Evolutionary conservation across 1,140 invertebrate genomes (phyloP).

Genomic region (Anthonomus grandis): DNA sequence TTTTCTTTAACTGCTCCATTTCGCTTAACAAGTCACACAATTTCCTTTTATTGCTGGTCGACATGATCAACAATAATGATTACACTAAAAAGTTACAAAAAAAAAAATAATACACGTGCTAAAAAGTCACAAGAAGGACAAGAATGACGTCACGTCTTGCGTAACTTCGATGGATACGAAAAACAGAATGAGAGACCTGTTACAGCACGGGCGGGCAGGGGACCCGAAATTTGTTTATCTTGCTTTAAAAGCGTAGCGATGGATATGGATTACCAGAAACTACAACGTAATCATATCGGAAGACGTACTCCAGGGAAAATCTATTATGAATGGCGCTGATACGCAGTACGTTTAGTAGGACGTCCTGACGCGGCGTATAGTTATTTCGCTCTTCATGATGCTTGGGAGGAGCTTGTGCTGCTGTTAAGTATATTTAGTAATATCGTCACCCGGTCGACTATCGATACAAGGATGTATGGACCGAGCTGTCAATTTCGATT

Average conservation of each 20-base stretch:
- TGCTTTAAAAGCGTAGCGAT: not conserved
- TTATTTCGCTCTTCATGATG: too few relatives aligned
- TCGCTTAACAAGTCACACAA: not conserved
- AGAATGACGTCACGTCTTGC: not conserved
- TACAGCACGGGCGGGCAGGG: not conserved
- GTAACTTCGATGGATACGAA: not conserved
- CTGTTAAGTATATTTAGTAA: too few relatives aligned
- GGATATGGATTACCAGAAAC: not conserved
- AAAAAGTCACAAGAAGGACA: too few relatives aligned
- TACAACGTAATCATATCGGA: not conserved
- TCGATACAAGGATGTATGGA: too few relatives aligned
- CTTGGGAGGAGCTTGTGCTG: too few relatives aligned
- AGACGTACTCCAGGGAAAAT: constrained; percentile 34
- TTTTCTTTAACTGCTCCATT: not conserved
- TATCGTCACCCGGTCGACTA: too few relatives aligned
- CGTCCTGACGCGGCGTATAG: too few relatives aligned
- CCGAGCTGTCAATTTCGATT: too few relatives aligned
- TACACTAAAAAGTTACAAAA: too few relatives aligned
- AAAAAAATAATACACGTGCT: too few relatives aligned
- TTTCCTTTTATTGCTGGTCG: not conserved
- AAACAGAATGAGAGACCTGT: not conserved
- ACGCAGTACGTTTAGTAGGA: too few relatives aligned
- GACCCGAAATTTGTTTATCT: not conserved
- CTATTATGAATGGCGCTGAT: too few relatives aligned
- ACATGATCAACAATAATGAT: not conserved